These are phyloP conservation scores for Drosophila paramelanica DNA, from an alignment of 2,888 invertebrate species.

Conservation along the genomic window DNA sequence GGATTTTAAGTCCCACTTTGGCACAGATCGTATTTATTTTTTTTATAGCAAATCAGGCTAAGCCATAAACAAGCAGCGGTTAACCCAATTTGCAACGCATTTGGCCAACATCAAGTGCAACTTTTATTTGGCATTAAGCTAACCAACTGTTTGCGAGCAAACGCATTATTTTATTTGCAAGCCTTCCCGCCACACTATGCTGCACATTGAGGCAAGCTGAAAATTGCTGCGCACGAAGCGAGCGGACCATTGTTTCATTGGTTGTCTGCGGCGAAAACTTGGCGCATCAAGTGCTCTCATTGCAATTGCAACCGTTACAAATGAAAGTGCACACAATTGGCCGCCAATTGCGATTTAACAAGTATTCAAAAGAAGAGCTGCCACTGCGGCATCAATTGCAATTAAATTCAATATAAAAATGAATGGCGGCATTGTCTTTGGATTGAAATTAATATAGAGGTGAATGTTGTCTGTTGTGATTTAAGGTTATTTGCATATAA, in stretches of 20 bases:
- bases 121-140: conserved; percentile 54
- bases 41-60: conserved; percentile 11
- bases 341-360: conserved; percentile 68
- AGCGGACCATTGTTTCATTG: conserved; percentile 36
- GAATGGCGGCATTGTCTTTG: conserved; percentile 60
- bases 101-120: conserved; percentile 54
- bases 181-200: conserved; percentile 44
- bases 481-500: conserved; percentile 32
- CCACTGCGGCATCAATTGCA: conserved; percentile 35
- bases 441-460: conserved; percentile 14
- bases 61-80: conserved; percentile 36
- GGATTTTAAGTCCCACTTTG: conserved; percentile 7
- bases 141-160: conserved; percentile 15
- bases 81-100: conserved; percentile 65
- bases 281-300: conserved; percentile 63
- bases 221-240: conserved; percentile 58
- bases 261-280: conserved; percentile 55
- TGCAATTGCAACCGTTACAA: conserved; percentile 36
- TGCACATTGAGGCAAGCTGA: conserved; percentile 70
- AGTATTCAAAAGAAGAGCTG: conserved; percentile 46
- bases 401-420: conserved; percentile 61
- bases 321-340: conserved; percentile 69
- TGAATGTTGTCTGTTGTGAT: conserved; percentile 31
- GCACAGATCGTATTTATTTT: not conserved
- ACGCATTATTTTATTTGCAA: conserved; percentile 41